Percentiles rank a stretch among this genome's conserved stretches.
Evolutionary conservation across 2,797 vertebrate genomes (phyloP).

Genomic region (Hippopotamyrus pictus): DNA sequence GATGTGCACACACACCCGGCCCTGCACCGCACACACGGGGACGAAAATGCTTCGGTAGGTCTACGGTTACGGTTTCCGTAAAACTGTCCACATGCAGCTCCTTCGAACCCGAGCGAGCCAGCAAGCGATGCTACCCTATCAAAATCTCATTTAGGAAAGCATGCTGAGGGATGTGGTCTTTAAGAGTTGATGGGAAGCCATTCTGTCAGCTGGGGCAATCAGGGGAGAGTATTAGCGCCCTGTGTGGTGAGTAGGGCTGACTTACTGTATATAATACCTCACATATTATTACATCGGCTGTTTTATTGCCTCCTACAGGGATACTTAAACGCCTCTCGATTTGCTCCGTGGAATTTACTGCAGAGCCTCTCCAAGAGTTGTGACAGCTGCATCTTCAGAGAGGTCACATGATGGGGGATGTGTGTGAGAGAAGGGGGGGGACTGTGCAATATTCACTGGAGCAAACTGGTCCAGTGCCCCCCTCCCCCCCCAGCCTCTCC

Average conservation of each 20-base stretch:
- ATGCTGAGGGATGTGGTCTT: constrained; percentile 4
- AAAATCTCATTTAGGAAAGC: constrained; percentile 10
- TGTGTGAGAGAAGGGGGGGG: background rate
- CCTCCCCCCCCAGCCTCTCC: background rate
- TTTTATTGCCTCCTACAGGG: constrained; percentile 6
- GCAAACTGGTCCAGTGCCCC: background rate
- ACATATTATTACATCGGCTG: constrained; percentile 4
- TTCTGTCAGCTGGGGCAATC: constrained; percentile 1
- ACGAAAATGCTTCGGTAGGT: background rate
- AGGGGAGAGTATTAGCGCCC: background rate
- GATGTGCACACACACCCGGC: background rate
- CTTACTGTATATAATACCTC: constrained; percentile 10
- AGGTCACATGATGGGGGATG: background rate
- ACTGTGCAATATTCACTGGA: background rate
- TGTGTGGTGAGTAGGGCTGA: background rate
- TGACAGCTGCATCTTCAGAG: background rate
- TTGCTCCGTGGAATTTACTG: constrained; percentile 1
- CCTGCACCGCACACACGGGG: background rate
- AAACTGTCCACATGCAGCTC: too few relatives aligned
- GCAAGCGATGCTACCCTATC: background rate
- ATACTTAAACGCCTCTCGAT: constrained; percentile 3
- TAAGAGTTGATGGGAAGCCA: constrained; percentile 6
- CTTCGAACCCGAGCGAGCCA: background rate
- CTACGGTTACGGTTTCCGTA: background rate
- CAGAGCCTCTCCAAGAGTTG: background rate